Evolutionary conservation across 1,140 invertebrate species (phyloP), one percentile per base, ranked within the genome.

Genomic region (Aphelinus certus): DNA sequence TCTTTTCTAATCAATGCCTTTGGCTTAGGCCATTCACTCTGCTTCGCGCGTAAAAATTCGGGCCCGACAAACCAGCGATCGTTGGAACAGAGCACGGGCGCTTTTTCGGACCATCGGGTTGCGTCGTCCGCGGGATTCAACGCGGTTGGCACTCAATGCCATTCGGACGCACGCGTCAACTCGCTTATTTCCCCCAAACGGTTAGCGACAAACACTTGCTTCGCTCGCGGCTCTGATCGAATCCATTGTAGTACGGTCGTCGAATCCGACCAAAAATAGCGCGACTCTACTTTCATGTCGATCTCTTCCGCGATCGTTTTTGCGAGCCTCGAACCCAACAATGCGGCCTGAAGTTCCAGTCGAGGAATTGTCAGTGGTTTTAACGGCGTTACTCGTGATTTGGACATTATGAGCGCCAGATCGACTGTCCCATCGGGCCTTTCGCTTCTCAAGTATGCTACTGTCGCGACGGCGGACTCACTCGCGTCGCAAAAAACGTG

Each of bases 41-140:
- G 48, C 7, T 5, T 7, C 46, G 51, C 5, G 9, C 4, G 2
- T 48, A 71, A 56, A 55, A 63, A 71, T 46, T 43, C 49, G 0
- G 69, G 51, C 0, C 69, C 60, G 6, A 26, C 42, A 46, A 63
- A 63, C 70, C 70, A 64, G 7, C 43, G 6, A 51, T 43, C 5
- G 5, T 48, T 51, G 2, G 7, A 42, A 10, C 42, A n/a, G n/a
- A n/a, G n/a, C n/a, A n/a, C 1, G 1, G 26, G 3, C 1, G 46
- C 7, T 5, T 49, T 47, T 26, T 26, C 49, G 2, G 46, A 2
- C 26, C 3, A 60, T 26, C 57, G 67, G 1, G 56, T 70, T 7
- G 60, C 51, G 7, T 56, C 49, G 43, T 90, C 88, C 1, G 86
- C 86, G 46, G 88, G 86, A 80, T 90, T 89, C 1, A 85, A 64